Conservation (phyloP, 2,888 invertebrate genomes). For the Hartigia nigra region DNA sequence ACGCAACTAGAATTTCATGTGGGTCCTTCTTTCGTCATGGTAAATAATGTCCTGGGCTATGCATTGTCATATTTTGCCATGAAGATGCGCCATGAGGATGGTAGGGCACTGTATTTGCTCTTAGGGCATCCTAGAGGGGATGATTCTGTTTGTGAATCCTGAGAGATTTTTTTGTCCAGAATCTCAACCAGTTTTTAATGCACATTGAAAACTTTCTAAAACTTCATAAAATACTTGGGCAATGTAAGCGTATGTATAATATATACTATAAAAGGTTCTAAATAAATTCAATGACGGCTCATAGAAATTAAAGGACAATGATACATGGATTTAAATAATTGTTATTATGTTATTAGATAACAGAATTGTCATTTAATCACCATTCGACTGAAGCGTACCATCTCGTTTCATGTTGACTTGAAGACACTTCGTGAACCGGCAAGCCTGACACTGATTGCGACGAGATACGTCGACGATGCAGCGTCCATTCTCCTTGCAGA, state of each 20-base stretch:
- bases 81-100: neutral
- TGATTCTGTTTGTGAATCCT: neutral
- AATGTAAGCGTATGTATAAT: neutral
- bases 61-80: constrained; percentile 40
- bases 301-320: neutral
- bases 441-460: constrained; percentile 94
- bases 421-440: constrained; percentile 91
- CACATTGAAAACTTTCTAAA: neutral
- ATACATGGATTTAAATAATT: neutral
- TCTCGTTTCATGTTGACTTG: constrained; percentile 94
- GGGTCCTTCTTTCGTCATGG: constrained; percentile 11
- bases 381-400: constrained; percentile 71
- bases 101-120: neutral
- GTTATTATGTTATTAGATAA: neutral
- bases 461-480: constrained; percentile 93
- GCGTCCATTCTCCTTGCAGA: constrained; percentile 89
- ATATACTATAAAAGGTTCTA: neutral
- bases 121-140: neutral
- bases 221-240: neutral
- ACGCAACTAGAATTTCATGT: constrained; percentile 11
- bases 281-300: neutral
- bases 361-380: constrained; percentile 9
- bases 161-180: neutral
- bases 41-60: constrained; percentile 24
- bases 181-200: neutral